phyloP scores from a whole-genome alignment of 2,888 invertebrate species.

The Drosophila acutilabella region DNA sequence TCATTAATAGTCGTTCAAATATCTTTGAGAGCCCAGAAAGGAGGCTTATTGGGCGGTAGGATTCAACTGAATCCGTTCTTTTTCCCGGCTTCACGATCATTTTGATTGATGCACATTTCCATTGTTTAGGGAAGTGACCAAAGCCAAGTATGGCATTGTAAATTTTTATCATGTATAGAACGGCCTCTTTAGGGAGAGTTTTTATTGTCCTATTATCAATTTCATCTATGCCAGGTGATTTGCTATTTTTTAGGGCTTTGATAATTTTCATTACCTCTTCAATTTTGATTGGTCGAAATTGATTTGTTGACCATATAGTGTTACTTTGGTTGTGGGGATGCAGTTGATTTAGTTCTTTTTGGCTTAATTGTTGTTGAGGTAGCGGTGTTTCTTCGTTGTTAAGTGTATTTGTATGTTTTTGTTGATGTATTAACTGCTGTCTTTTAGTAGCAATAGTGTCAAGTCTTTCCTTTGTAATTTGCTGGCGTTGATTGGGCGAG shows the following conservation, averaged over 20 bases:
- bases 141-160: neutral
- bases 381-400: neutral
- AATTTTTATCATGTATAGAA: neutral
- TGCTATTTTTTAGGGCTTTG: neutral
- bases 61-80: neutral
- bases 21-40: no score
- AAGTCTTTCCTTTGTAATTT: neutral
- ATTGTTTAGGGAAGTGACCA: neutral
- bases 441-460: no score
- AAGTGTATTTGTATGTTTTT: neutral
- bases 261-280: neutral
- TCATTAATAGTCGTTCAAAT: neutral
- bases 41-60: no score
- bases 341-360: no score
- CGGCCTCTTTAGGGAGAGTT: neutral
- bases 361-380: no score
- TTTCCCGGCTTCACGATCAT: neutral
- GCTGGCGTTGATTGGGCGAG: neutral
- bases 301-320: neutral
- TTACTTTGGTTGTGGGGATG: neutral
- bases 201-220: neutral
- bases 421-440: no score
- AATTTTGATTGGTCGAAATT: neutral
- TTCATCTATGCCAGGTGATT: neutral
- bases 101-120: neutral